phyloP scores from a whole-genome alignment of 2,888 invertebrate species.

The Chrysolina americana region DNA sequence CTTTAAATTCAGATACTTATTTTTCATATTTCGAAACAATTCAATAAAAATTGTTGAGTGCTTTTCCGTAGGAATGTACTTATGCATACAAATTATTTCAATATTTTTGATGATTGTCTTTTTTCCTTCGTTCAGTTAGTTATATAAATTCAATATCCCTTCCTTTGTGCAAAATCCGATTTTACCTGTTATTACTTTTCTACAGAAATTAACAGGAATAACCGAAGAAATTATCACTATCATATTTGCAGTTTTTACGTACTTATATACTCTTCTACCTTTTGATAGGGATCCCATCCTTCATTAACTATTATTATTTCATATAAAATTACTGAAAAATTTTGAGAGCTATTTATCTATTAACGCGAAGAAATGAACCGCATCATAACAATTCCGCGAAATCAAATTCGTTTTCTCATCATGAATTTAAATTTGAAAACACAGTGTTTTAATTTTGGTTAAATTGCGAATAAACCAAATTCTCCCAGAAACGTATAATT shows the following conservation, averaged over 20 bases:
- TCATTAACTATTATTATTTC: too few relatives aligned
- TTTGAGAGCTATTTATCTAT: too few relatives aligned
- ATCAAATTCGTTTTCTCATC: not conserved
- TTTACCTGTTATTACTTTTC: too few relatives aligned
- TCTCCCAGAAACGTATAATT: slow-evolving; percentile 5
- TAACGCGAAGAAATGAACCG: not conserved
- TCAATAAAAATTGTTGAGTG: not conserved
- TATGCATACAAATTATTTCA: not conserved
- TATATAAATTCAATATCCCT: too few relatives aligned
- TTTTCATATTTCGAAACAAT: not conserved
- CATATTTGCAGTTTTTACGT: too few relatives aligned
- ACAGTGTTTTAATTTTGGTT: not conserved
- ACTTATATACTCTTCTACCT: too few relatives aligned
- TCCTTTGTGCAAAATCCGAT: too few relatives aligned
- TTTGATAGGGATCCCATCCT: too few relatives aligned
- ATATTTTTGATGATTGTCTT: not conserved
- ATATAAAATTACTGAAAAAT: too few relatives aligned
- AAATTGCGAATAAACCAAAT: not conserved
- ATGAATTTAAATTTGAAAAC: slow-evolving; percentile 3
- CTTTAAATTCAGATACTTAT: not conserved
- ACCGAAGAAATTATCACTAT: too few relatives aligned
- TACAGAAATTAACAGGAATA: too few relatives aligned
- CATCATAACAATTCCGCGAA: not conserved
- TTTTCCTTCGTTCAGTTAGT: not conserved
- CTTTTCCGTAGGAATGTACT: not conserved